phyloP scores from a whole-genome alignment of 2,888 invertebrate species.

The Molorchus minor region DNA sequence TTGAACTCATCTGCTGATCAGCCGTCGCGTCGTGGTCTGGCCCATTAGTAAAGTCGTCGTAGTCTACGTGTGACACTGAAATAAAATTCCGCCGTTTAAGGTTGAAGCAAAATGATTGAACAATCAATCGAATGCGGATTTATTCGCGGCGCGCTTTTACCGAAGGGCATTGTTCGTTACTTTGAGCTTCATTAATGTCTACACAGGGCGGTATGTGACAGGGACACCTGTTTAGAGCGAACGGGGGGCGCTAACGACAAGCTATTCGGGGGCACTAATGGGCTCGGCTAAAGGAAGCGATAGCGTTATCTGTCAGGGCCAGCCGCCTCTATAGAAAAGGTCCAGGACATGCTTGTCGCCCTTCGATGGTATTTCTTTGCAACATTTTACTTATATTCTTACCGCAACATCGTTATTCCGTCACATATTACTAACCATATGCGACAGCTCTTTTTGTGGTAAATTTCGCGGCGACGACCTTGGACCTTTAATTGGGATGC shows the following conservation, averaged over 20 bases:
- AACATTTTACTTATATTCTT: constrained; percentile 43
- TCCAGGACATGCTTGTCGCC: constrained; percentile 44
- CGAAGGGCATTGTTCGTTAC: constrained; percentile 43
- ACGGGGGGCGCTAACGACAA: constrained; percentile 55
- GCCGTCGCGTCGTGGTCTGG: background rate
- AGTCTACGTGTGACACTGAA: background rate
- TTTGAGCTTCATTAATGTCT: constrained; percentile 52
- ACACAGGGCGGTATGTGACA: constrained; percentile 51
- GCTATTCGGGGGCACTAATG: constrained; percentile 58
- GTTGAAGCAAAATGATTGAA: constrained; percentile 24
- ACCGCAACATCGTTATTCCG: constrained; percentile 11
- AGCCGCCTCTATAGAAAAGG: constrained; percentile 52
- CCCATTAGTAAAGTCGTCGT: background rate
- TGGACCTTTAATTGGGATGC: too few relatives aligned
- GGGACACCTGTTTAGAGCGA: constrained; percentile 57
- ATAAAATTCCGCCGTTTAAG: constrained; percentile 13
- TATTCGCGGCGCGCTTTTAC: constrained; percentile 43
- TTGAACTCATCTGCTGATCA: too few relatives aligned
- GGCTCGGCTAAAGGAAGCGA: constrained; percentile 55
- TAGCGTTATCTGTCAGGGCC: constrained; percentile 61
- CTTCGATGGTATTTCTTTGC: constrained; percentile 37
- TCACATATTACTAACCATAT: too few relatives aligned
- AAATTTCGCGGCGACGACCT: too few relatives aligned
- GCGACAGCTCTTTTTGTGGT: too few relatives aligned
- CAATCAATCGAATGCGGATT: constrained; percentile 42